Evolutionary conservation across 1,140 invertebrate species (phyloP), one percentile per base, ranked within the genome.

Genomic region (Nylanderia fulva): DNA sequence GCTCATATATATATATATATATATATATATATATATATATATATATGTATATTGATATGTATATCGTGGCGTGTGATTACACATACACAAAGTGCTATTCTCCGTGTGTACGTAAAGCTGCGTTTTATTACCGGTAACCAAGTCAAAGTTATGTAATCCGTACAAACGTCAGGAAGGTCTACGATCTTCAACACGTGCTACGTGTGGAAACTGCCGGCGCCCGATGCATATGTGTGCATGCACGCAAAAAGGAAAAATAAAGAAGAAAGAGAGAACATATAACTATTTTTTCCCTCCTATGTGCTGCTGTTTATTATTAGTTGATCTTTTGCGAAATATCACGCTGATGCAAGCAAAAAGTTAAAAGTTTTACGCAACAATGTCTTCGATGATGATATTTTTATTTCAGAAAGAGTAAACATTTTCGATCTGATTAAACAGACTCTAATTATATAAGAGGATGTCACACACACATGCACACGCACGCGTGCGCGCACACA

Each of bases 111-210:
- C 27, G 71, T 75, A 85, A 83, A 88, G 39, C 56, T 56, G n/a
- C 87, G 7, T 71, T 89, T 89, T 90, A 85, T 89, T 85, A 79
- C 82, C 21, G 29, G 24, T 64, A 71, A 6, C 58, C 54, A 76
- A 42, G 24, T 54, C 27, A 58, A 48, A 48, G 45, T 90, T 90
- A 87, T 21, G 85, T 79, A 90, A 90, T 85, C 39, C 74, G 27
- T 39, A 72, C 42, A 80, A 84, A 72, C 60, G 84, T 61, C 48
- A 64, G 42, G 80, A 90, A 84, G 88, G 88, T 90, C 89, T 90
- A 90, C 89, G 88, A 88, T 88, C 86, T 86, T 64, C 15, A 79
- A 76, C 89, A 90, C 89, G 89, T 90, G 89, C 77, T 69, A 52
- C 79, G 52, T 54, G 71, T 52, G 29, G 33, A 77, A 48, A 69